Percentiles rank a stretch among this genome's conserved stretches.
Conservation (phyloP, 2,888 invertebrate genomes). For the Heliconius charithonia region DNA sequence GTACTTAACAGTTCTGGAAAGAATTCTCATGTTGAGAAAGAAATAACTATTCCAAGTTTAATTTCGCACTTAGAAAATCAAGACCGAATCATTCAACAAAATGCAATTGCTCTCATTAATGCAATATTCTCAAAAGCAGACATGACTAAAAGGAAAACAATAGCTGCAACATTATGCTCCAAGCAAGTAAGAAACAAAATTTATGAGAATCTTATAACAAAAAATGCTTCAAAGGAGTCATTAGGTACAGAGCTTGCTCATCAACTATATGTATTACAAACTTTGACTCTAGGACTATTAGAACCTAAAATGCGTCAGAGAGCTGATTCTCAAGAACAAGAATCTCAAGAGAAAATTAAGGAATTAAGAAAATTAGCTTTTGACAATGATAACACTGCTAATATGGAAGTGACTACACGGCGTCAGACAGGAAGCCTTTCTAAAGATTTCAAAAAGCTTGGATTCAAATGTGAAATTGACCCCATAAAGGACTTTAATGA, state of each 20-base stretch:
- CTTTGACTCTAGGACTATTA: constrained; percentile 91
- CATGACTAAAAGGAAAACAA: constrained; percentile 87
- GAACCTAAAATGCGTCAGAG: constrained; percentile 94
- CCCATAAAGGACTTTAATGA: constrained; percentile 96
- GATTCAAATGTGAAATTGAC: constrained; percentile 96
- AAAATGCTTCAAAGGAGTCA: constrained; percentile 80
- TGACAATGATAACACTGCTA: constrained; percentile 89
- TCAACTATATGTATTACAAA: constrained; percentile 96
- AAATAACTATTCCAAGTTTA: constrained; percentile 94
- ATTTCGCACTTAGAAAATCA: constrained; percentile 89
- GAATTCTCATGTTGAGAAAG: constrained; percentile 92
- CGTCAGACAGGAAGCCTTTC: constrained; percentile 89
- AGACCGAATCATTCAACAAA: constrained; percentile 93
- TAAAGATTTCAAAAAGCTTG: constrained; percentile 96
- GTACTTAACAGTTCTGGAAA: constrained; percentile 93
- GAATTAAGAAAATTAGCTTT: constrained; percentile 95
- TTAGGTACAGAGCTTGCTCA: constrained; percentile 96
- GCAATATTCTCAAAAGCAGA: constrained; percentile 96
- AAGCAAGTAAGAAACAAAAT: constrained; percentile 94
- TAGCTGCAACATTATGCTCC: constrained; percentile 92
- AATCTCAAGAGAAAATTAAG: constrained; percentile 94
- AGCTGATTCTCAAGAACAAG: constrained; percentile 94
- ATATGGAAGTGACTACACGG: constrained; percentile 85
- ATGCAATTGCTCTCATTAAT: constrained; percentile 96
- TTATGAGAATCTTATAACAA: constrained; percentile 88